Conservation (phyloP, 1,140 invertebrate genomes). For the Hestina assimilis region DNA sequence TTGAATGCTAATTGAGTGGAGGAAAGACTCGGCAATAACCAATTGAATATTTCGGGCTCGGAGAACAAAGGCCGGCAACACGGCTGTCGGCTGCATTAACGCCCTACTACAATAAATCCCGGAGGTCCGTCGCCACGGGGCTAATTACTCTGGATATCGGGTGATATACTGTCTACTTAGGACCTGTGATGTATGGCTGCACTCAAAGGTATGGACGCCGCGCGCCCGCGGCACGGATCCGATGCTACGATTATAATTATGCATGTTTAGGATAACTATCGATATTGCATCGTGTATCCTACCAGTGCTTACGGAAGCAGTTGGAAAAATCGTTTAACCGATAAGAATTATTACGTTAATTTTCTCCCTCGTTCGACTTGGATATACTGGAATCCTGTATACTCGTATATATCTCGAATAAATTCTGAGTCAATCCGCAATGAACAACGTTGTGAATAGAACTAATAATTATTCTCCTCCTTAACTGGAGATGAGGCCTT, state of each 20-base stretch:
- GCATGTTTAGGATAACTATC: constrained; percentile 67
- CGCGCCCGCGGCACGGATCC: constrained; percentile 49
- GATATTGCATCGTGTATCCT: constrained; percentile 12
- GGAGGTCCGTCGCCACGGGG: constrained; percentile 71
- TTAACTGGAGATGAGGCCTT: too few species aligned
- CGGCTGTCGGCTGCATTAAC: constrained; percentile 73
- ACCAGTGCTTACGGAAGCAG: constrained; percentile 17
- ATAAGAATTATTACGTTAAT: neutral
- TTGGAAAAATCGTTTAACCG: neutral
- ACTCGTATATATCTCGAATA: too few species aligned
- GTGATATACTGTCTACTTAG: constrained; percentile 78
- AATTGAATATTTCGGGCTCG: constrained; percentile 65
- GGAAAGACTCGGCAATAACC: constrained; percentile 32
- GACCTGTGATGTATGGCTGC: constrained; percentile 68
- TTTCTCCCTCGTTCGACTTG: neutral
- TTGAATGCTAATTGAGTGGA: constrained; percentile 17
- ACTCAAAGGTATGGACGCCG: constrained; percentile 71
- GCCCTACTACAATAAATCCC: constrained; percentile 73
- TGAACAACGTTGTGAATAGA: too few species aligned
- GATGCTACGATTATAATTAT: constrained; percentile 71
- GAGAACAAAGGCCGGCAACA: constrained; percentile 72
- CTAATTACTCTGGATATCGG: constrained; percentile 76
- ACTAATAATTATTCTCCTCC: too few species aligned
- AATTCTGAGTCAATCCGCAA: too few species aligned
- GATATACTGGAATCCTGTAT: too few species aligned